These are phyloP conservation scores for Drosophila pachea DNA, from an alignment of 1,140 invertebrate genomes.

Conservation along the genomic window DNA sequence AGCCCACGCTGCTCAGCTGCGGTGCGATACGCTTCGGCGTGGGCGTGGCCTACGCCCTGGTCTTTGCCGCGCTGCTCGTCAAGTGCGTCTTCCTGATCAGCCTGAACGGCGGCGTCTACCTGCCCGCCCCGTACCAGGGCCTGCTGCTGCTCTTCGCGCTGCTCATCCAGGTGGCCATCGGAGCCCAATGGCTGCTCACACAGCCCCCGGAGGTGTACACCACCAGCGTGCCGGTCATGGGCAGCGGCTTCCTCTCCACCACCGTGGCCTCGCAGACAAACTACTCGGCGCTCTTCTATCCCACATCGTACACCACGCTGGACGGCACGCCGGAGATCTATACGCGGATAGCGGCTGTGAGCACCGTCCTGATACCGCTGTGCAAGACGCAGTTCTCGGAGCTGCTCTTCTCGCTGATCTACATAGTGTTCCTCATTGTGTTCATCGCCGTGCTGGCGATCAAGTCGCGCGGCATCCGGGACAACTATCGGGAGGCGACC, in stretches of 20 bases:
- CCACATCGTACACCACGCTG: conserved; percentile 65
- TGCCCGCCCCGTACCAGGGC: conserved; percentile 95
- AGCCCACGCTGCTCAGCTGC: conserved; percentile 89
- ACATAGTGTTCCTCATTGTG: conserved; percentile 89
- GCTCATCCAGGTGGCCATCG: conserved; percentile 92
- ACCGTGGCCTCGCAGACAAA: conserved; percentile 66
- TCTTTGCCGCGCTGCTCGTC: conserved; percentile 94
- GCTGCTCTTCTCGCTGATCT: conserved; percentile 88
- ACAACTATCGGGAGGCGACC: conserved; percentile 93
- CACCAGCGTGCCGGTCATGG: conserved; percentile 75
- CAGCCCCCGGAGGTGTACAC: conserved; percentile 84
- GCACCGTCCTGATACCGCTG: conserved; percentile 78
- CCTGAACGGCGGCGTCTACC: conserved; percentile 93
- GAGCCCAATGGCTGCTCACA: conserved; percentile 90
- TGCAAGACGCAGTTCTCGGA: conserved; percentile 85
- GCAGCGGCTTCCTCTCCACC: conserved; percentile 62
- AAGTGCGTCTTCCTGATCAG: conserved; percentile 96
- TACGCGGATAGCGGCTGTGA: conserved; percentile 66
- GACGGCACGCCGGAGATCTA: conserved; percentile 69
- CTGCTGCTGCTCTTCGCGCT: conserved; percentile 93
- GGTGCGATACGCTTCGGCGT: conserved; percentile 90
- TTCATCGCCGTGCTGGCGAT: conserved; percentile 91
- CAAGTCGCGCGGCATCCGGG: conserved; percentile 91
- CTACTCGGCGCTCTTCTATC: conserved; percentile 73
- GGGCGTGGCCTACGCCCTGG: conserved; percentile 91